A percentile compares a stretch with the other conserved stretches of the same genome.
phyloP scores from a whole-genome alignment of 2,113 vertebrate species.

The Mormyrus lacerda region DNA sequence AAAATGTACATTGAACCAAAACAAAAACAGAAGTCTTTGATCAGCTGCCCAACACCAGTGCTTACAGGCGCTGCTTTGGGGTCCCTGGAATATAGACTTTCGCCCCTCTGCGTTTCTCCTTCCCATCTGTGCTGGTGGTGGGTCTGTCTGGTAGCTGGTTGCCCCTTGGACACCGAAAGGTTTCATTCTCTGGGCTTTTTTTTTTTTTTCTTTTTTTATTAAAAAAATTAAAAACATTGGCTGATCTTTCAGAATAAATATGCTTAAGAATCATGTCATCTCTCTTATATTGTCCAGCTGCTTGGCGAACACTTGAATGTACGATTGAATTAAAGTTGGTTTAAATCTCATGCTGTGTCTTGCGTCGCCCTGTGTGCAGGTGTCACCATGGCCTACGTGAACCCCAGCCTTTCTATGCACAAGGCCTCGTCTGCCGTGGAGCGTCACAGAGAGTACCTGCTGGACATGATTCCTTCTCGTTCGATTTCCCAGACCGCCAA shows the following conservation, averaged over 20 bases:
- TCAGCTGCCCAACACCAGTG: background rate
- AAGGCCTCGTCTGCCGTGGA: constrained; percentile 78
- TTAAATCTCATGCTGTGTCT: background rate
- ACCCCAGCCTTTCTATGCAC: constrained; percentile 79
- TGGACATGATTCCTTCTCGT: constrained; percentile 94
- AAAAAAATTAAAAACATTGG: background rate
- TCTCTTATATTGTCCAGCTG: background rate
- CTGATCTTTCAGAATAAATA: background rate
- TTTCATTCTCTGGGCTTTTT: background rate
- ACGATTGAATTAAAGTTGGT: background rate
- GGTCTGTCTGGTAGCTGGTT: background rate
- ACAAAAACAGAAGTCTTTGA: background rate
- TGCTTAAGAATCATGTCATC: background rate
- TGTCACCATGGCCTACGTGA: constrained; percentile 84
- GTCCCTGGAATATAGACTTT: background rate
- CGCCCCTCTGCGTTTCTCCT: background rate
- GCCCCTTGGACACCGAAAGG: background rate
- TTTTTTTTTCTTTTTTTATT: background rate
- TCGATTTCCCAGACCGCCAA: constrained; percentile 87
- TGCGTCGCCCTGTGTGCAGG: constrained; percentile 52
- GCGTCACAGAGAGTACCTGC: constrained; percentile 91
- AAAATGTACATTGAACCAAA: background rate
- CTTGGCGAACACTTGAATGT: background rate
- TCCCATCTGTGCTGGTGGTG: background rate
- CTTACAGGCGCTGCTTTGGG: background rate